These are phyloP conservation scores for Dermatemys mawii DNA, from an alignment of 2,113 vertebrate species.

Conservation along the genomic window DNA sequence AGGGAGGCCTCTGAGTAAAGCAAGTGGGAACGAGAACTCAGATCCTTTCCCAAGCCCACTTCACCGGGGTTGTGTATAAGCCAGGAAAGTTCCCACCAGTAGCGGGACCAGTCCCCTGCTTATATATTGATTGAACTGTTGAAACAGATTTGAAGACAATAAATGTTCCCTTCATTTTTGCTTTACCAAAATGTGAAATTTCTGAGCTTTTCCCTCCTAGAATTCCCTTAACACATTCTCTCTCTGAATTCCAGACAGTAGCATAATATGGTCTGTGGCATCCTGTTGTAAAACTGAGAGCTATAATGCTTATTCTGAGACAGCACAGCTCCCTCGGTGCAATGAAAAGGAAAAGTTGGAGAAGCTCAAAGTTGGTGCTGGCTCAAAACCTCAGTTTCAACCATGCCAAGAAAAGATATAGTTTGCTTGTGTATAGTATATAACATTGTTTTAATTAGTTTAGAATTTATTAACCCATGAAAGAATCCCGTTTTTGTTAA, in stretches of 20 bases:
- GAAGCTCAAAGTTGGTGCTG: not conserved
- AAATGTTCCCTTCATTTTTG: no score
- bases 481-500: not conserved
- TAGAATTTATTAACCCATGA: not conserved
- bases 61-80: no score
- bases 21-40: no score
- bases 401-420: rapidly evolving
- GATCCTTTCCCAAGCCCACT: no score
- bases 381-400: not conserved
- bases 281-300: not conserved
- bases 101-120: no score
- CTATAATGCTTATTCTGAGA: not conserved
- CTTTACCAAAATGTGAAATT: rapidly evolving
- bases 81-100: no score
- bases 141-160: not conserved
- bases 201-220: rapidly evolving
- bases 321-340: not conserved
- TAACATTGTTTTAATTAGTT: not conserved
- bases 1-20: no score
- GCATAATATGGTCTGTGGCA: not conserved
- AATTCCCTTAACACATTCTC: not conserved
- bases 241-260: not conserved
- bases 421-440: not conserved
- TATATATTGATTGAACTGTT: rapidly evolving
- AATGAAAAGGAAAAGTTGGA: not conserved